phyloP scores from a whole-genome alignment of 2,113 vertebrate species.

The Thermophis baileyi region DNA sequence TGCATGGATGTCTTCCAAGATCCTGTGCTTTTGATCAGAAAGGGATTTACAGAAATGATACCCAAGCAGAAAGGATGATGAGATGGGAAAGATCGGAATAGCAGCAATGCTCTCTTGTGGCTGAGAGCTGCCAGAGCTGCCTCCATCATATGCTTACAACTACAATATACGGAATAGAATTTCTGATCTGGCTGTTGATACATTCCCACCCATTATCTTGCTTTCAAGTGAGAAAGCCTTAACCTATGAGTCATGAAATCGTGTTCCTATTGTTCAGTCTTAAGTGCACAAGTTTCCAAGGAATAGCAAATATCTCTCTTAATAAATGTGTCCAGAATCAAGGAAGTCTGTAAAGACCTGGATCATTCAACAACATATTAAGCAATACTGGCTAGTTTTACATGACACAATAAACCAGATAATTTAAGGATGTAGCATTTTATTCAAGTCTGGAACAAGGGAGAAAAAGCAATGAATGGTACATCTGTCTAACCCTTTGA shows the following conservation, averaged over 20 bases:
- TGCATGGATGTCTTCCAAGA: conserved; percentile 26
- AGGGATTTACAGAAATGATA: conserved; percentile 21
- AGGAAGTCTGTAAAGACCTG: not conserved
- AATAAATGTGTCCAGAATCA: not conserved
- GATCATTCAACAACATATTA: not conserved
- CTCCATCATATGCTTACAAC: not conserved
- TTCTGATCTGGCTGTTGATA: not conserved
- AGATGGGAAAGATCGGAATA: conserved; percentile 12
- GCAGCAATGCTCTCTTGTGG: conserved; percentile 22
- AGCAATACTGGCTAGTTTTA: not conserved
- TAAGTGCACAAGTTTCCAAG: not conserved
- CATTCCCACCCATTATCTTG: not conserved
- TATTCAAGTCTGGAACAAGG: not conserved
- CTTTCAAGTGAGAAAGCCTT: not conserved
- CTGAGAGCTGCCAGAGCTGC: not conserved
- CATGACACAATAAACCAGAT: not conserved
- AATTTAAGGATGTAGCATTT: not conserved
- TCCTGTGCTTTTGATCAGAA: conserved; percentile 30
- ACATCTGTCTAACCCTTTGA: not conserved
- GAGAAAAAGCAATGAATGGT: not conserved
- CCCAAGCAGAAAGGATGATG: conserved; percentile 10
- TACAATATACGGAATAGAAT: not conserved
- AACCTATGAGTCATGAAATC: not conserved
- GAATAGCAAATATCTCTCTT: not conserved
- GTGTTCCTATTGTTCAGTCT: not conserved